Evolutionary conservation across 2,888 invertebrate genomes (phyloP).

Genomic region (Auanema freiburgensis): DNA sequence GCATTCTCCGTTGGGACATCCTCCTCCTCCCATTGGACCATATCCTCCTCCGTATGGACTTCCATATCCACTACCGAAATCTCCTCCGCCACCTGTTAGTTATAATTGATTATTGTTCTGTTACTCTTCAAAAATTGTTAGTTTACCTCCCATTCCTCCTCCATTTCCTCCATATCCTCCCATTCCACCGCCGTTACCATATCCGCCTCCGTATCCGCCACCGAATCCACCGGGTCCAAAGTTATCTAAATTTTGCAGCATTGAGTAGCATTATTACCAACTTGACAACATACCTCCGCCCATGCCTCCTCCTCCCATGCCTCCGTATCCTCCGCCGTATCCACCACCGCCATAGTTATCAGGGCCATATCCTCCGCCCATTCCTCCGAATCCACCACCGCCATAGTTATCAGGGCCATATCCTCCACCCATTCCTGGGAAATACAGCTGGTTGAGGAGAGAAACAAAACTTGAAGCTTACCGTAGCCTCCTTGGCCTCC

Average conservation of each 20-base stretch:
- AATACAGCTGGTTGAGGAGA: no score
- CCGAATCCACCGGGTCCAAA: background rate
- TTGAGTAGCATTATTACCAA: no score
- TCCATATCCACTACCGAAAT: slow-evolving; percentile 11
- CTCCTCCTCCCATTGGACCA: slow-evolving; percentile 14
- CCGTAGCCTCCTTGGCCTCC: slow-evolving; percentile 11
- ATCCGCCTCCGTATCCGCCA: slow-evolving; percentile 9
- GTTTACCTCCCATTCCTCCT: slow-evolving; percentile 12
- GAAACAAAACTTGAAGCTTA: no score
- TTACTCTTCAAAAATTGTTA: background rate
- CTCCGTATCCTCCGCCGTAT: slow-evolving; percentile 25
- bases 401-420: slow-evolving; percentile 10
- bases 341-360: slow-evolving; percentile 35
- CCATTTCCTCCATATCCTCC: slow-evolving; percentile 7
- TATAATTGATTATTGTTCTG: background rate
- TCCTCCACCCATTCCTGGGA: slow-evolving; percentile 1
- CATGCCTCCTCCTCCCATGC: slow-evolving; percentile 7
- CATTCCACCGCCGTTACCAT: slow-evolving; percentile 2
- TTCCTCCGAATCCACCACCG: slow-evolving; percentile 25
- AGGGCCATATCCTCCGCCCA: slow-evolving; percentile 28
- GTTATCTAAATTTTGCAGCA: no score
- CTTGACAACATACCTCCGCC: background rate
- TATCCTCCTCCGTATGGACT: slow-evolving; percentile 12
- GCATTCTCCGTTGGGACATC: slow-evolving; percentile 27
- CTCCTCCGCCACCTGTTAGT: slow-evolving; percentile 9